Conservation (phyloP, 2,797 vertebrate species). For the Sebastes trivittatus region DNA sequence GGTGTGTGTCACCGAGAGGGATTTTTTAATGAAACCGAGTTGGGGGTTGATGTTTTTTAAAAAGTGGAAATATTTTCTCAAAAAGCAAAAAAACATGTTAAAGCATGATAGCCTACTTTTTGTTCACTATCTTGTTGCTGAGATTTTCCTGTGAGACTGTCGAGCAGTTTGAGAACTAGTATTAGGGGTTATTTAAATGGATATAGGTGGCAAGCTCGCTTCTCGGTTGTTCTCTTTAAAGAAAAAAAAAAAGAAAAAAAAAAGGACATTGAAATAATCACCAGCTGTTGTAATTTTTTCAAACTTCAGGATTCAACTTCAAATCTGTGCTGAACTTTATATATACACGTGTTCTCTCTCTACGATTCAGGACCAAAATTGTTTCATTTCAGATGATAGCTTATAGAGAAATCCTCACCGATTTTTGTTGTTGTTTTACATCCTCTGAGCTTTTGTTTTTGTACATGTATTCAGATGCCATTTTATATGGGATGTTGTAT, state of each 20-base stretch:
- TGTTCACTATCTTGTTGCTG: constrained; percentile 93
- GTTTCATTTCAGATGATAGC: constrained; percentile 86
- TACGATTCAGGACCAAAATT: constrained; percentile 98
- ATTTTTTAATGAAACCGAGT: constrained; percentile 86
- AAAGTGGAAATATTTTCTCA: constrained; percentile 81
- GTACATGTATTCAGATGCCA: constrained; percentile 97
- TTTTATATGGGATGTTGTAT: constrained; percentile 97
- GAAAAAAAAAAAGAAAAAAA: constrained; percentile 71
- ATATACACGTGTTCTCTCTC: constrained; percentile 74
- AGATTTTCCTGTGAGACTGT: constrained; percentile 95
- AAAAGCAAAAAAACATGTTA: constrained; percentile 75
- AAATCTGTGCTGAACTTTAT: constrained; percentile 99
- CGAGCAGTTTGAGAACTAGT: constrained; percentile 93
- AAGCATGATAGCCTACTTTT: constrained; percentile 92
- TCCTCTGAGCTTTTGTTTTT: constrained; percentile 88
- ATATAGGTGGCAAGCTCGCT: constrained; percentile 97
- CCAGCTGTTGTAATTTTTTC: constrained; percentile 96
- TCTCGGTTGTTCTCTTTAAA: constrained; percentile 85
- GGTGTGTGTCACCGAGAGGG: constrained; percentile 88
- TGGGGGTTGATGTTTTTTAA: constrained; percentile 85
- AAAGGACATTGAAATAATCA: constrained; percentile 88
- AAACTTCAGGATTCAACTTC: constrained; percentile 98
- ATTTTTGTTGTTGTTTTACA: constrained; percentile 82
- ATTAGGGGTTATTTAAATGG: constrained; percentile 95
- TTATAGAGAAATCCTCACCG: constrained; percentile 91